A percentile compares a stretch with the other conserved stretches of the same genome.
Evolutionary conservation across 2,888 invertebrate species (phyloP).

Genomic region (Penaeus monodon): DNA sequence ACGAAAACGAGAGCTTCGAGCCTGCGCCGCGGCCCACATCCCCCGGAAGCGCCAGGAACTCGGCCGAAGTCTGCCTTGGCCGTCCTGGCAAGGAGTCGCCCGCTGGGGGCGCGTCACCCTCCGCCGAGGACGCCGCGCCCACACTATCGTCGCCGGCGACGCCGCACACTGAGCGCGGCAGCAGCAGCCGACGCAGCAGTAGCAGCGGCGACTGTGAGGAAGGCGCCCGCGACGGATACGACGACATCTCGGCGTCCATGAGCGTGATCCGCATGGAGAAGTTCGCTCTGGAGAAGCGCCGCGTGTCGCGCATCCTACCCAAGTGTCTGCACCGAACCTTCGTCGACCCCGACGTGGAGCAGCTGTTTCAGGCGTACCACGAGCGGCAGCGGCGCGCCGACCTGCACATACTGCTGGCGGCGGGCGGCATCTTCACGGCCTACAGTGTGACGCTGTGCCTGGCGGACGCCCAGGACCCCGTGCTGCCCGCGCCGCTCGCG

Average conservation of each 20-base stretch:
- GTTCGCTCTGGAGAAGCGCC: constrained; percentile 61
- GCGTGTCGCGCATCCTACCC: constrained; percentile 61
- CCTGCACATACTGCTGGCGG: constrained; percentile 70
- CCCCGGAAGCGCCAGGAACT: not conserved
- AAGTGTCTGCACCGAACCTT: constrained; percentile 72
- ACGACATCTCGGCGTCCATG: constrained; percentile 59
- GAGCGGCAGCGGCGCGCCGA: constrained; percentile 80
- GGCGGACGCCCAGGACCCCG: constrained; percentile 21
- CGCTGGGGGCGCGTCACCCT: not conserved
- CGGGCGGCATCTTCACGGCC: constrained; percentile 44
- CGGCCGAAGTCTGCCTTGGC: not conserved
- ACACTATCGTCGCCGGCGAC: constrained; percentile 27
- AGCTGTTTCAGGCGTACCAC: constrained; percentile 80
- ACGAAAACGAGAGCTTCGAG: constrained; percentile 31
- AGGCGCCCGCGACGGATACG: constrained; percentile 35
- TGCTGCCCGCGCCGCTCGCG: constrained; percentile 27
- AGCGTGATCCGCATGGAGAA: constrained; percentile 64
- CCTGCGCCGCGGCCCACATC: not conserved
- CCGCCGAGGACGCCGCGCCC: constrained; percentile 7
- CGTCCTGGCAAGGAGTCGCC: constrained; percentile 4
- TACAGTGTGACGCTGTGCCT: constrained; percentile 49
- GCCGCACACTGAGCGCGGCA: constrained; percentile 38
- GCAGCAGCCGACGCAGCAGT: constrained; percentile 32
- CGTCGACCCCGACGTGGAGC: constrained; percentile 77
- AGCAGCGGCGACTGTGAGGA: constrained; percentile 20